Evolutionary conservation across 2,888 invertebrate genomes (phyloP).

Genomic region (Sinopyrophorus schimmeli): DNA sequence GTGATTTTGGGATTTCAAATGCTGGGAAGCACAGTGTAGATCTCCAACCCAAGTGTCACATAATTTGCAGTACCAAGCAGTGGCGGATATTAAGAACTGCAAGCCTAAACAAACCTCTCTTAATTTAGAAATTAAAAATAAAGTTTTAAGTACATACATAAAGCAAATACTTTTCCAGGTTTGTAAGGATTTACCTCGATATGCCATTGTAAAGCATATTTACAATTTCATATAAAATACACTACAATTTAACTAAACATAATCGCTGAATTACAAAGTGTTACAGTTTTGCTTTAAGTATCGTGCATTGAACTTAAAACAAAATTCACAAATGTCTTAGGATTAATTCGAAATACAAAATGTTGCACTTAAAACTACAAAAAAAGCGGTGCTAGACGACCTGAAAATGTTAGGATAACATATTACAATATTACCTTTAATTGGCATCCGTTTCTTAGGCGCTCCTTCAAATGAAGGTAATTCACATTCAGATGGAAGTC

Average conservation of each 20-base stretch:
- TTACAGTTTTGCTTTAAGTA: constrained; percentile 14
- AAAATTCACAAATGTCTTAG: constrained; percentile 26
- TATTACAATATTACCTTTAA: constrained; percentile 64
- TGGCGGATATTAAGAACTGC: constrained; percentile 85
- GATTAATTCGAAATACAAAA: too few relatives aligned
- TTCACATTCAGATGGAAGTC: constrained; percentile 63
- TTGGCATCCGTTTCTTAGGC: constrained; percentile 77
- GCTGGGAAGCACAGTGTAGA: constrained; percentile 83
- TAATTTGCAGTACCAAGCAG: constrained; percentile 88
- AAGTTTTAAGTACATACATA: constrained; percentile 25
- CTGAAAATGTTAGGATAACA: too few relatives aligned
- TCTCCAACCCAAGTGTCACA: constrained; percentile 89
- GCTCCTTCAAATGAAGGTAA: constrained; percentile 71
- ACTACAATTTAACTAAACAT: constrained; percentile 1
- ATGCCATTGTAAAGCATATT: constrained; percentile 17
- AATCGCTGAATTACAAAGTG: not conserved
- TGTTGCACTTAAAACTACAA: too few relatives aligned
- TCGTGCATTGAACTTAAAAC: constrained; percentile 16
- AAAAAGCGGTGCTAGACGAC: too few relatives aligned
- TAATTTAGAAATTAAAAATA: not conserved
- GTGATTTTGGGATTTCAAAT: constrained; percentile 79
- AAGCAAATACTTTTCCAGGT: constrained; percentile 23
- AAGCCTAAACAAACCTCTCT: constrained; percentile 64
- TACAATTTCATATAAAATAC: constrained; percentile 16
- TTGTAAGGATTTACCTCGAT: constrained; percentile 15